phyloP scores from a whole-genome alignment of 2,888 invertebrate species.

The Invenusta paracnida region DNA sequence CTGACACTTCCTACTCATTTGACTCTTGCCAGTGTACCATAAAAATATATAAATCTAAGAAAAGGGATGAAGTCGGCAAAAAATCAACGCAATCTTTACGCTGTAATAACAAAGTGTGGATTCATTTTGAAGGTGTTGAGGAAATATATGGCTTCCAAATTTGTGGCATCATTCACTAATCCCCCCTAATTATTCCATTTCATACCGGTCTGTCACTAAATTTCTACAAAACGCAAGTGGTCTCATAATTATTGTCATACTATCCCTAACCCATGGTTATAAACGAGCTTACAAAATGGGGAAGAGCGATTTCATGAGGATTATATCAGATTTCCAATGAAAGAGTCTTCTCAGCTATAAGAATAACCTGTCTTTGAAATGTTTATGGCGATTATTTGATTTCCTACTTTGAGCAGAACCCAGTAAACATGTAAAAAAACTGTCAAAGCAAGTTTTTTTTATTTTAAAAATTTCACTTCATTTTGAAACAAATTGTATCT shows the following conservation, averaged over 20 bases:
- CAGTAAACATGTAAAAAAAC: no score
- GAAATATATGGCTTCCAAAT: neutral
- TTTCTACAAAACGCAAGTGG: neutral
- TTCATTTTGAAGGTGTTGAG: neutral
- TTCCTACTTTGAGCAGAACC: neutral
- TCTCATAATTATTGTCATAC: no score
- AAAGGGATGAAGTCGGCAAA: neutral
- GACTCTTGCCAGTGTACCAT: neutral
- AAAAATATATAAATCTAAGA: neutral
- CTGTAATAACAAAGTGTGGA: neutral
- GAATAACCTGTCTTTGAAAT: neutral
- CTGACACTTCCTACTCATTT: no score
- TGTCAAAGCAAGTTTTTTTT: no score
- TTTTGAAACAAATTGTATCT: no score
- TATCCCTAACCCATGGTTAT: neutral
- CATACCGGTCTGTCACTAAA: conserved; percentile 5
- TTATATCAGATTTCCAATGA: neutral
- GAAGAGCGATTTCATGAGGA: neutral
- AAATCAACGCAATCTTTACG: neutral
- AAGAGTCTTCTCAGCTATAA: neutral
- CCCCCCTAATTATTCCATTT: neutral
- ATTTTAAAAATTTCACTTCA: no score
- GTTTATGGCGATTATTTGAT: neutral
- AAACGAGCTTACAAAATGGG: neutral
- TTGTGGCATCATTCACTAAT: neutral